A percentile compares a stretch with the other conserved stretches of the same genome.
Evolutionary conservation across 2,797 vertebrate species (phyloP).

Genomic region (Myotis findleyi): DNA sequence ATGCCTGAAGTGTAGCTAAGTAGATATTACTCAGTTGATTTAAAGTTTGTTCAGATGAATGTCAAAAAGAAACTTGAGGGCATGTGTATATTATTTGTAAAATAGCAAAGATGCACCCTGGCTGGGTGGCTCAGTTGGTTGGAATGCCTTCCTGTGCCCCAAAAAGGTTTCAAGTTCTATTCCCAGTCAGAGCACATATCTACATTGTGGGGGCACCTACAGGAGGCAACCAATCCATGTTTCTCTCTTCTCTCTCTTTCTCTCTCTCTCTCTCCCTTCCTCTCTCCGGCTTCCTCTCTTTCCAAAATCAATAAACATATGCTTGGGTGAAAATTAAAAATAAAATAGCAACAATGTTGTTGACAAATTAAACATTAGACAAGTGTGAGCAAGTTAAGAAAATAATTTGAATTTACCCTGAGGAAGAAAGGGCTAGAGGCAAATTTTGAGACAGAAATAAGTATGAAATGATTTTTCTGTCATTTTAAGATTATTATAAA

Average conservation of each 20-base stretch:
- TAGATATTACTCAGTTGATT: slow-evolving; percentile 66
- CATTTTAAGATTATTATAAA: background rate
- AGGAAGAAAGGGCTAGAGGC: slow-evolving; percentile 68
- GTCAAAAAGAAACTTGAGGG: slow-evolving; percentile 58
- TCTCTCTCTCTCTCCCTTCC: no score
- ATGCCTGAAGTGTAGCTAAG: slow-evolving; percentile 68
- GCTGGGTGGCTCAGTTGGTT: no score
- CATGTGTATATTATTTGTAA: slow-evolving; percentile 59
- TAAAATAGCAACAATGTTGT: slow-evolving; percentile 16
- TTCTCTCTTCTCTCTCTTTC: no score
- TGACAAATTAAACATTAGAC: slow-evolving; percentile 69
- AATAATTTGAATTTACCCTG: slow-evolving; percentile 74
- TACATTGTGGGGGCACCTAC: no score
- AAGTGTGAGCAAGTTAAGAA: slow-evolving; percentile 73
- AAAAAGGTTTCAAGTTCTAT: no score
- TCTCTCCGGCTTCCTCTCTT: no score
- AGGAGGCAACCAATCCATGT: no score
- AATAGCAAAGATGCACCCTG: background rate
- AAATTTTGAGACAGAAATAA: slow-evolving; percentile 71
- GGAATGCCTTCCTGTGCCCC: no score
- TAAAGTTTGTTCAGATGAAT: slow-evolving; percentile 67
- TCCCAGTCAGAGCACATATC: no score
- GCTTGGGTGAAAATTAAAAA: no score
- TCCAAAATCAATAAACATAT: no score
- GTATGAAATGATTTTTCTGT: slow-evolving; percentile 17